A percentile compares a stretch with the other conserved stretches of the same genome.
These are phyloP conservation scores for Drosophila lowei DNA, from an alignment of 1,140 invertebrate species.

Conservation along the genomic window DNA sequence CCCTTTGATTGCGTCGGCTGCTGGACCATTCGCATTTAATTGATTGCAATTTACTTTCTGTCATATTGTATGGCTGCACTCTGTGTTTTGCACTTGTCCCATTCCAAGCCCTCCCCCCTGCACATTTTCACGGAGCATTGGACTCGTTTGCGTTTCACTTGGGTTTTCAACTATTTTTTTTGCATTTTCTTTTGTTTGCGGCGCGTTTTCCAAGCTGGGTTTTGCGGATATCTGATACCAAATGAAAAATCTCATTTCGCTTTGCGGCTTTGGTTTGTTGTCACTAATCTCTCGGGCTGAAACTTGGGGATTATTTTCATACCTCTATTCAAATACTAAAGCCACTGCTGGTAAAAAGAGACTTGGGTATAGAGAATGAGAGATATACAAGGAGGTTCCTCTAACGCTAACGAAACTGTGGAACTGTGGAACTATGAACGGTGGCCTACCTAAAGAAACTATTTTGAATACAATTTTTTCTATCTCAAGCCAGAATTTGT, in stretches of 20 bases:
- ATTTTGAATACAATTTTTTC: no score
- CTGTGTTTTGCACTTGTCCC: constrained; percentile 25
- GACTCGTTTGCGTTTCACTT: constrained; percentile 52
- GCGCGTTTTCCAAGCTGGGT: constrained; percentile 29
- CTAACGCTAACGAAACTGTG: no score
- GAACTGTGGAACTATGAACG: no score
- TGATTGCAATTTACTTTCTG: constrained; percentile 65
- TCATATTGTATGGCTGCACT: constrained; percentile 44
- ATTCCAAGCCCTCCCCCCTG: constrained; percentile 2
- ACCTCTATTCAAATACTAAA: constrained; percentile 34
- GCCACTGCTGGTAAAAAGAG: no score
- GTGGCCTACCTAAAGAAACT: no score
- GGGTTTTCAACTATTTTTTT: constrained; percentile 21
- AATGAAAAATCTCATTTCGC: constrained; percentile 65
- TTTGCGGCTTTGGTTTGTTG: constrained; percentile 63
- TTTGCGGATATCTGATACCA: constrained; percentile 64
- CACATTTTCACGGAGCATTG: constrained; percentile 43
- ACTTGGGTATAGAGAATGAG: no score
- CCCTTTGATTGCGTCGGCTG: constrained; percentile 41
- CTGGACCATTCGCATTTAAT: constrained; percentile 58
- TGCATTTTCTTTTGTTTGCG: constrained; percentile 41
- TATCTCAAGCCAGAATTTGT: no score
- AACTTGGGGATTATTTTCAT: constrained; percentile 68
- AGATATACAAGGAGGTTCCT: no score
- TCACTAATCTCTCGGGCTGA: constrained; percentile 69